Base-by-base conservation (phyloP, 2,888 invertebrate species). In the Phanerotoma sp. region DNA sequence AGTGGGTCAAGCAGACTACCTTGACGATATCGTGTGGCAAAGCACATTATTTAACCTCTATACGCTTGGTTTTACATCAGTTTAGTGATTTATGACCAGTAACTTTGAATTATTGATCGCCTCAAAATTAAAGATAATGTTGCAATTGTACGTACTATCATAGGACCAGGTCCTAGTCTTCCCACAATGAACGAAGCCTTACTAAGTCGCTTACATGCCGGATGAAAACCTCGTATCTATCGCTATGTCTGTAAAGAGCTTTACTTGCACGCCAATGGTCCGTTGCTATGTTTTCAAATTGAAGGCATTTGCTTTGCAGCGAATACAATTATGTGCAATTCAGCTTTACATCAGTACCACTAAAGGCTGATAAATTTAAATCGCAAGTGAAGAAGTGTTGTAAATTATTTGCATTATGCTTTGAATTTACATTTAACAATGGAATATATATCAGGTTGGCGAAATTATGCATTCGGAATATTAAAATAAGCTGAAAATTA, bases 101-200 rank as follows among this genome's bases (percentile, higher is more conserved):
- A 51, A 53, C 49, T 37, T 56, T 58, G 60, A 64, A 67, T 65
- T 65, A 67, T 67, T 60, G 65, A 62, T 62, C 47, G 40, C 28
- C 56, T 61, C 54, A 61, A 59, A 64, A 65, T 65, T 60, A 66
- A 58, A 57, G 59, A 51, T 49, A 42, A 60, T 61, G 57, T 55
- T 30, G 40, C 20, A 13, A 16, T 15, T 16, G 15, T 6, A 35
- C 16, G 18, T 20, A 33, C 38, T 44, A 55, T 53, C 28, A 45
- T 47, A 35, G 47, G 21, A 33, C 37, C 47, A 47, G 22, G 37
- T 33, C 22, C 22, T 22, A 25, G 22, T 47, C 37, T 47, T 47
- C 47, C 37, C 47, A 47, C 47, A 47, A 33, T 37, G 42, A 25
- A 9, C 25, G n/a, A n/a, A n/a, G n/a, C n/a, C n/a, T n/a, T n/a